Evolutionary conservation across 2,888 invertebrate genomes (phyloP).

Genomic region (Calliphora vomitoria): DNA sequence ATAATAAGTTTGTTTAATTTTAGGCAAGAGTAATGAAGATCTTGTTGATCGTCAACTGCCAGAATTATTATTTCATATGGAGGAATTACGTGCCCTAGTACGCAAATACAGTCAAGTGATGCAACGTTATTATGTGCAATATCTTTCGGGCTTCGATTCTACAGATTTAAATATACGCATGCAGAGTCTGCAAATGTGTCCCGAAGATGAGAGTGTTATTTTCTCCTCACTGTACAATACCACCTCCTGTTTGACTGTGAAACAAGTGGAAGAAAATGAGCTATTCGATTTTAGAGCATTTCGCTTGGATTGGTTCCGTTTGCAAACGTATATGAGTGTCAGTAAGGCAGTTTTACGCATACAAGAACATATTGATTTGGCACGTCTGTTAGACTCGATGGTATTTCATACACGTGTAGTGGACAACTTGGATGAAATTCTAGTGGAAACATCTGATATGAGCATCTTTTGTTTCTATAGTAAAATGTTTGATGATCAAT

Average conservation of each 20-base stretch:
- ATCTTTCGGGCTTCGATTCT: constrained; percentile 97
- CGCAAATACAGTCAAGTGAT: constrained; percentile 98
- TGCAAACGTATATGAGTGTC: constrained; percentile 97
- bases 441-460: constrained; percentile 98
- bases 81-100: constrained; percentile 96
- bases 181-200: constrained; percentile 92
- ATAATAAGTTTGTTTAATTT: not conserved
- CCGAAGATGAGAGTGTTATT: constrained; percentile 98
- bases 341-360: constrained; percentile 92
- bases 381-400: constrained; percentile 96
- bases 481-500: constrained; percentile 98
- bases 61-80: constrained; percentile 98
- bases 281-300: constrained; percentile 97
- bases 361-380: constrained; percentile 93
- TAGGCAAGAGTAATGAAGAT: constrained; percentile 91
- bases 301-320: constrained; percentile 97
- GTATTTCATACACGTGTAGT: constrained; percentile 99
- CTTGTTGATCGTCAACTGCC: constrained; percentile 98
- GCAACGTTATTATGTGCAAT: constrained; percentile 99
- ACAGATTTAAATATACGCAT: constrained; percentile 94
- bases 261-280: constrained; percentile 98
- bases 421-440: constrained; percentile 97
- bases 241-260: constrained; percentile 93
- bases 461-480: constrained; percentile 99
- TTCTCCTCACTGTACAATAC: constrained; percentile 96